A percentile compares a stretch with the other conserved stretches of the same genome.
These are phyloP conservation scores for Bombus sylvicola DNA, from an alignment of 1,140 invertebrate species.

Conservation along the genomic window DNA sequence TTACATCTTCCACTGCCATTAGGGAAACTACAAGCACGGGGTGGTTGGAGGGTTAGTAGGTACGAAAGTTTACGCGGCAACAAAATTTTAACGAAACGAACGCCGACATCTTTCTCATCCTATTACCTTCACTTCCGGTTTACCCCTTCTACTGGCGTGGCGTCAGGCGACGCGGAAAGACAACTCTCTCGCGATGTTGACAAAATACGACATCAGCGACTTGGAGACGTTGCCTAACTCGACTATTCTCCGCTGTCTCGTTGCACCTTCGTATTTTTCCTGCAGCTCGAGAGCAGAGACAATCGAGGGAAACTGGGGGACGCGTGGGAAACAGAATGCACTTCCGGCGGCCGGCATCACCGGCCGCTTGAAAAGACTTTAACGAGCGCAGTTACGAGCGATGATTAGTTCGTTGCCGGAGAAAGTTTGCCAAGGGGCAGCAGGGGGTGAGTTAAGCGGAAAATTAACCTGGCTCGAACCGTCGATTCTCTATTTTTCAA, in stretches of 20 bases:
- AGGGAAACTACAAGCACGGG: not conserved
- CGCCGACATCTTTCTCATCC: constrained; percentile 51
- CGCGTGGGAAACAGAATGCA: constrained; percentile 10
- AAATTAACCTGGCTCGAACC: constrained; percentile 6
- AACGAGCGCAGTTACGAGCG: not conserved
- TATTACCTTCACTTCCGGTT: constrained; percentile 31
- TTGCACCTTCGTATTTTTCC: constrained; percentile 21
- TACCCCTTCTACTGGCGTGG: not conserved
- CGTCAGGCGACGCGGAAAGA: not conserved
- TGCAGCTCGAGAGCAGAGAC: not conserved
- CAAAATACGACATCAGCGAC: constrained; percentile 53
- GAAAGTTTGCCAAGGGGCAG: constrained; percentile 1
- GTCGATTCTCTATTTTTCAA: not conserved
- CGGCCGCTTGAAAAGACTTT: constrained; percentile 3
- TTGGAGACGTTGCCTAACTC: not conserved
- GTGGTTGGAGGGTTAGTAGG: not conserved
- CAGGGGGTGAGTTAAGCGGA: not conserved
- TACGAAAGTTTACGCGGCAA: constrained; percentile 49
- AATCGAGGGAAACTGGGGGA: constrained; percentile 1
- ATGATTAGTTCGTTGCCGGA: constrained; percentile 21
- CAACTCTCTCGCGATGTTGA: constrained; percentile 40
- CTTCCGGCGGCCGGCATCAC: constrained; percentile 5
- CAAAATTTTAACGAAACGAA: constrained; percentile 59
- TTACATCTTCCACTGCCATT: constrained; percentile 37
- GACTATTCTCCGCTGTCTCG: not conserved